phyloP scores from a whole-genome alignment of 1,140 invertebrate species.

The Drosophila burlai region DNA sequence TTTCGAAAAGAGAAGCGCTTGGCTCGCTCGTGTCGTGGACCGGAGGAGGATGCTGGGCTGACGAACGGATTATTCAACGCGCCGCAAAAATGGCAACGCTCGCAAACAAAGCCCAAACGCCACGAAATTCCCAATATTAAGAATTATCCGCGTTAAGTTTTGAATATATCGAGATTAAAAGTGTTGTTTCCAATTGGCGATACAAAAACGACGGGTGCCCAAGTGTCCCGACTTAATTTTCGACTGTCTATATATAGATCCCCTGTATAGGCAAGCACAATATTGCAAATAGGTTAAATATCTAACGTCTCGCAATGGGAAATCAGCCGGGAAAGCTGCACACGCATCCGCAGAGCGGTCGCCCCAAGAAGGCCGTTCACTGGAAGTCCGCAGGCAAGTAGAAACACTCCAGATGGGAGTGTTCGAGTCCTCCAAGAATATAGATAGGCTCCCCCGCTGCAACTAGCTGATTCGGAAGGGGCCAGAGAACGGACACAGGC shows the following conservation, averaged over 20 bases:
- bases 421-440: neutral
- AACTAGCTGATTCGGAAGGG: slow-evolving; percentile 1
- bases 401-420: neutral
- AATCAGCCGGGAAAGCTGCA: slow-evolving; percentile 84
- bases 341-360: slow-evolving; percentile 74
- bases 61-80: slow-evolving; percentile 78
- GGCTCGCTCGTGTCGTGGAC: slow-evolving; percentile 29
- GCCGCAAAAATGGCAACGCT: slow-evolving; percentile 69
- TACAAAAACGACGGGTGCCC: slow-evolving; percentile 46
- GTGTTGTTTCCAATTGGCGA: slow-evolving; percentile 35
- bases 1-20: slow-evolving; percentile 35
- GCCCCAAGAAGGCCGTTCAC: slow-evolving; percentile 89
- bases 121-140: slow-evolving; percentile 48
- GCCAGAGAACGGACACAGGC: slow-evolving; percentile 27
- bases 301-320: slow-evolving; percentile 72
- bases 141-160: slow-evolving; percentile 11
- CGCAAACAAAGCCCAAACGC: slow-evolving; percentile 42
- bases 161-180: slow-evolving; percentile 28
- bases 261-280: slow-evolving; percentile 76
- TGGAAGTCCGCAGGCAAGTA: slow-evolving; percentile 89
- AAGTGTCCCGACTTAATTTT: slow-evolving; percentile 58
- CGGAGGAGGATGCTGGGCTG: slow-evolving; percentile 59
- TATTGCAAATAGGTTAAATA: slow-evolving; percentile 79
- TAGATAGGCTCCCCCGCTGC: neutral
- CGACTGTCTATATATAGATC: slow-evolving; percentile 77